Evolutionary conservation across 2,888 invertebrate species (phyloP), one percentile per base, ranked within the genome.

Genomic region (Plagodis pulveraria): DNA sequence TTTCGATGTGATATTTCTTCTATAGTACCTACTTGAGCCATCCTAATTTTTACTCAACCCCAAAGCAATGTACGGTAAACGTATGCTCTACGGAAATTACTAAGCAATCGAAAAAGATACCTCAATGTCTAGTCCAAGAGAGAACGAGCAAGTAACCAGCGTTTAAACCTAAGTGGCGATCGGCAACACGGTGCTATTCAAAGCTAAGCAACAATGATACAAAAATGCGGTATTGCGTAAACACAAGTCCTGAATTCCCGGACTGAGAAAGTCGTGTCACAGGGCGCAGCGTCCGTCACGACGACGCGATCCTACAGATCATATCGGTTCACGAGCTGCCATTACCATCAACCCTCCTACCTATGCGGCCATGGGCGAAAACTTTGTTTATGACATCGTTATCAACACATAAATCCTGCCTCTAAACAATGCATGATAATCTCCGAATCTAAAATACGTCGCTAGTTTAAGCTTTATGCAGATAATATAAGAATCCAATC

Each of bases 311-410:
- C 74, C 71, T 71, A 70, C 66, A 67, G 84, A 83, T 83, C 60
- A 52, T 78, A 83, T 83, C 56, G 50, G 63, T 66, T 70, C 81
- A 81, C 83, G 83, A 81, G 73, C 74, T 61, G 62, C 70, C 71
- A 76, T 80, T 80, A 62, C 50, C 56, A 51, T 50, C 57, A 47
- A 65, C 69, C 69, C 70, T 69, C 73, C 72, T 73, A 72, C 70
- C 72, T 73, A 72, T 70, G 68, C 69, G 58, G 64, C 61, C 63
- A 56, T 66, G 53, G 64, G 68, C 67, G 60, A 72, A 74, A 75
- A 66, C 72, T 67, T 63, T 70, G 72, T 73, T 75, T 72, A 74
- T 66, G 62, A 66, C 64, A 66, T 63, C 72, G 64, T 73, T 73
- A 77, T 78, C 78, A 56, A 63, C 50, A 62, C 55, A 66, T 53